phyloP scores from a whole-genome alignment of 1,140 invertebrate species.

The Drosophila nigrodunni region DNA sequence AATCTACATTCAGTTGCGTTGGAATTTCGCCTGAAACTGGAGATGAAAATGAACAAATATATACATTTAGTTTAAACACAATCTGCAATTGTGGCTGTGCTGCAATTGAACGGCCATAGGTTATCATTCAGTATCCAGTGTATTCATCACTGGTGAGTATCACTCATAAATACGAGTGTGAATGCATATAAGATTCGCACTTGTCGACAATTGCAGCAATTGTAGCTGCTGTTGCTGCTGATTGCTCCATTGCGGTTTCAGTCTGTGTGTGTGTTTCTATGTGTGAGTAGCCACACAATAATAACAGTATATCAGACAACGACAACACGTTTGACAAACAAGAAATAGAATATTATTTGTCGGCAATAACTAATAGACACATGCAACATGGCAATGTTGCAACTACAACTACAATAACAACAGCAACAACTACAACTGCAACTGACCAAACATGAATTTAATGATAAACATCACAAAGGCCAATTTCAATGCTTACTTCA shows the following conservation, averaged over 20 bases:
- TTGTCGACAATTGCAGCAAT: constrained; percentile 63
- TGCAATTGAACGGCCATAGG: constrained; percentile 17
- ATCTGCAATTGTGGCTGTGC: constrained; percentile 10
- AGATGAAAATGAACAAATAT: constrained; percentile 24
- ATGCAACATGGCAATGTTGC: constrained; percentile 32
- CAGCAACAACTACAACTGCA: constrained; percentile 8
- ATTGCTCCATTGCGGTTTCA: constrained; percentile 69
- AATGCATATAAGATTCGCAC: constrained; percentile 54
- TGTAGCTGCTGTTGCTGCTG: constrained; percentile 63
- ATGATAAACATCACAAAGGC: constrained; percentile 68
- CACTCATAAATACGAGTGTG: constrained; percentile 63
- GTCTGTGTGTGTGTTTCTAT: neutral
- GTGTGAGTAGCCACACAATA: constrained; percentile 42
- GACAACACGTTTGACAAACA: constrained; percentile 23
- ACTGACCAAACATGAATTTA: constrained; percentile 61
- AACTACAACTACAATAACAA: constrained; percentile 16
- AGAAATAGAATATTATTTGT: constrained; percentile 67
- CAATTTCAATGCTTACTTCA: constrained; percentile 35
- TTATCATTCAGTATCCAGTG: constrained; percentile 10
- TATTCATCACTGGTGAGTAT: constrained; percentile 17
- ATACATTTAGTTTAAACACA: constrained; percentile 15
- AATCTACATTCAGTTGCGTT: constrained; percentile 5
- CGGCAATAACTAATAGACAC: constrained; percentile 53
- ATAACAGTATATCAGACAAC: constrained; percentile 51
- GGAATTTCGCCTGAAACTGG: constrained; percentile 15